Conservation (phyloP, 2,888 invertebrate species). For the Tenthredo notha region DNA sequence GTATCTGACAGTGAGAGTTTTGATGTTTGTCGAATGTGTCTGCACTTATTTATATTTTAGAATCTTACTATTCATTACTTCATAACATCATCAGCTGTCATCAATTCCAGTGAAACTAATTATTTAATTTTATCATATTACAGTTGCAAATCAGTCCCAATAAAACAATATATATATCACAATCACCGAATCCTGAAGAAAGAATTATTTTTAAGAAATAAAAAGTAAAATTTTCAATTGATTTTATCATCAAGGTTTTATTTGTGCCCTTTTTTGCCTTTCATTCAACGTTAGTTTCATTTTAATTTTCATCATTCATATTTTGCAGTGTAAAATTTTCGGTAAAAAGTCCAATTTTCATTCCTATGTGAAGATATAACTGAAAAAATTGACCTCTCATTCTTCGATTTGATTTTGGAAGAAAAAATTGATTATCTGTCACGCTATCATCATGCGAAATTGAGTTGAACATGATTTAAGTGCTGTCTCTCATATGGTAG, state of each 20-base stretch:
- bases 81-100: constrained; percentile 41
- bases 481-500: constrained; percentile 21
- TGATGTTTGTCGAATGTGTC: constrained; percentile 77
- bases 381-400: neutral
- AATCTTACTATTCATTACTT: constrained; percentile 55
- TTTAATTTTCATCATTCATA: constrained; percentile 12
- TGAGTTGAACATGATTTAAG: neutral
- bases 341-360: neutral
- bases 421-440: neutral
- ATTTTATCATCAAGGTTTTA: neutral
- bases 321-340: neutral
- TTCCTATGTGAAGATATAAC: neutral
- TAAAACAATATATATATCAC: neutral
- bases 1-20: constrained; percentile 79
- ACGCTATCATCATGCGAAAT: neutral
- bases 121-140: constrained; percentile 21
- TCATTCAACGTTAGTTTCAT: neutral
- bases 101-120: constrained; percentile 12
- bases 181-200: neutral
- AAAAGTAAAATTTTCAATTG: neutral
- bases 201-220: neutral
- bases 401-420: neutral
- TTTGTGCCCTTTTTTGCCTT: neutral
- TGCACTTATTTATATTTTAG: constrained; percentile 70
- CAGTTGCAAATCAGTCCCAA: neutral